Conservation (phyloP, 2,888 invertebrate genomes). For the Malachius bipustulatus region DNA sequence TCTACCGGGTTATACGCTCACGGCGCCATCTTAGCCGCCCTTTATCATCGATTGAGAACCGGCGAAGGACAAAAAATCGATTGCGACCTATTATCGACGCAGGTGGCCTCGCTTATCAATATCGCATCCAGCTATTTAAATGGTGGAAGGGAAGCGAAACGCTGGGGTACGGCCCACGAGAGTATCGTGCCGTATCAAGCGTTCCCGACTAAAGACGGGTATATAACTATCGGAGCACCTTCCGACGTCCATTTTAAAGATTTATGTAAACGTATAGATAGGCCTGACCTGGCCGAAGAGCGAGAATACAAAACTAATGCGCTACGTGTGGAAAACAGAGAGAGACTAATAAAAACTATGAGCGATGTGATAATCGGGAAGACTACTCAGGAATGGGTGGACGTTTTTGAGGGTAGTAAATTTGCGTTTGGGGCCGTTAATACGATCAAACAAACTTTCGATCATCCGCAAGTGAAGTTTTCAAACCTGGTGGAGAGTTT, state of each 20-base stretch:
- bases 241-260: constrained; percentile 70
- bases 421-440: constrained; percentile 91
- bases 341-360: constrained; percentile 52
- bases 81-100: constrained; percentile 86
- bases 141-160: constrained; percentile 58
- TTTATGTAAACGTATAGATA: constrained; percentile 52
- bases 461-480: constrained; percentile 71
- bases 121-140: constrained; percentile 85
- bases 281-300: constrained; percentile 49
- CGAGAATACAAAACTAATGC: constrained; percentile 59
- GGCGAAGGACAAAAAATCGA: constrained; percentile 86
- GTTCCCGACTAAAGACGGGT: constrained; percentile 71
- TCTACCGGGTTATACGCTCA: constrained; percentile 91
- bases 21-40: constrained; percentile 86
- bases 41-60: constrained; percentile 64
- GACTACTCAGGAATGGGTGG: constrained; percentile 63
- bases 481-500: constrained; percentile 62
- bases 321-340: constrained; percentile 63
- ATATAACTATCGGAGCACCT: constrained; percentile 77
- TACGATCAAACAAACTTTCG: constrained; percentile 71
- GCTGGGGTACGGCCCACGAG: constrained; percentile 89
- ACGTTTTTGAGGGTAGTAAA: constrained; percentile 54
- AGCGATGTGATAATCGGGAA: constrained; percentile 46
- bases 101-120: constrained; percentile 79
- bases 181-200: constrained; percentile 92